Evolutionary conservation across 2,888 invertebrate species (phyloP).

Genomic region (Hypselothyrea guttata): DNA sequence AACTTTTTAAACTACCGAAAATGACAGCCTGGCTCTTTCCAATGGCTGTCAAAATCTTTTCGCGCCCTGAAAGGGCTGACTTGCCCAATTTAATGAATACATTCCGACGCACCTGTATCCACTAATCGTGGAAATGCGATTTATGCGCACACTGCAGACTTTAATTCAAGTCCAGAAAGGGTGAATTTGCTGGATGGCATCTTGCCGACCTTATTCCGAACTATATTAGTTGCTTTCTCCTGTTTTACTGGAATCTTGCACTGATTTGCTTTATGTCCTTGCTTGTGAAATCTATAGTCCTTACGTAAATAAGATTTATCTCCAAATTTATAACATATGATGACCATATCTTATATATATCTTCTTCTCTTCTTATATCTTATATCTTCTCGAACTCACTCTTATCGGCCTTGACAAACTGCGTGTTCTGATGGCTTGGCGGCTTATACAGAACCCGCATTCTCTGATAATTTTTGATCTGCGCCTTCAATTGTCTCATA

Average conservation of each 20-base stretch:
- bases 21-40: background rate
- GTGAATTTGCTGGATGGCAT: constrained; percentile 5
- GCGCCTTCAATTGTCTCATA: constrained; percentile 5
- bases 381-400: no score
- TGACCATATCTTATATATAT: background rate
- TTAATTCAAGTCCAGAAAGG: constrained; percentile 5
- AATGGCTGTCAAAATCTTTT: constrained; percentile 2
- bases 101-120: constrained; percentile 3
- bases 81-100: background rate
- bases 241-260: background rate
- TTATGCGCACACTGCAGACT: background rate
- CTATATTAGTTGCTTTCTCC: background rate
- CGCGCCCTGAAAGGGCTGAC: background rate
- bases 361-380: background rate
- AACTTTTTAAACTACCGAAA: background rate
- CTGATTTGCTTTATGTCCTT: background rate
- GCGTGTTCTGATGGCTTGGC: background rate
- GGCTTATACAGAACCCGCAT: background rate
- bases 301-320: background rate
- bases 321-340: constrained; percentile 12
- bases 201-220: background rate
- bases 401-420: no score
- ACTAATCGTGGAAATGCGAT: constrained; percentile 2
- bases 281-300: background rate
- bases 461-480: constrained; percentile 4